These are phyloP conservation scores for Acromyrmex heyeri DNA, from an alignment of 1,140 invertebrate species.

Conservation along the genomic window DNA sequence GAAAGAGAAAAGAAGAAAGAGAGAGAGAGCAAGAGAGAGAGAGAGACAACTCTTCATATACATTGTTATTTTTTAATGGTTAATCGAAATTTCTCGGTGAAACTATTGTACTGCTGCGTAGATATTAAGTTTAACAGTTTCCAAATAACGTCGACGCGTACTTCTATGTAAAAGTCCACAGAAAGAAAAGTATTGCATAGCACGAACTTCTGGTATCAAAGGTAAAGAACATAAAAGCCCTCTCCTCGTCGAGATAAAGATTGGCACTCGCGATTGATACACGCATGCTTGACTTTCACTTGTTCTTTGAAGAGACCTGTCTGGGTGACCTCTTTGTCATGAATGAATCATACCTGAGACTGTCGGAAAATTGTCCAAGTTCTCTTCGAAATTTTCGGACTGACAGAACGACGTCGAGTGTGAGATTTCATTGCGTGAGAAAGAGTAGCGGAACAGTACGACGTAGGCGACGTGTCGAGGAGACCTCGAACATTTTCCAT, in stretches of 20 bases:
- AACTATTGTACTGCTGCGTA: background rate
- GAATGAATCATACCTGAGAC: conserved; percentile 43
- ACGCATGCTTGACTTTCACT: conserved; percentile 74
- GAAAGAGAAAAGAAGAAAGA: background rate
- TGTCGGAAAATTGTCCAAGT: conserved; percentile 44
- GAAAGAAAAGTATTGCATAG: conserved; percentile 32
- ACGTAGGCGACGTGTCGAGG: background rate
- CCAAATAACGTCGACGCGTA: background rate
- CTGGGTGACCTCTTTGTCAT: background rate
- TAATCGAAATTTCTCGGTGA: conserved; percentile 22
- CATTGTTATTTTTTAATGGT: background rate
- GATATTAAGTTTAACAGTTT: conserved; percentile 46
- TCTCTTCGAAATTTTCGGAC: conserved; percentile 47
- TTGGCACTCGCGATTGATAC: conserved; percentile 74
- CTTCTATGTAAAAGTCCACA: conserved; percentile 57
- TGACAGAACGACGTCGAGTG: conserved; percentile 34
- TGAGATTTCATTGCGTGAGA: conserved; percentile 46
- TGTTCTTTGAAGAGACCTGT: conserved; percentile 69
- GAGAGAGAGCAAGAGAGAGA: background rate
- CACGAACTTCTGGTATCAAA: conserved; percentile 67
- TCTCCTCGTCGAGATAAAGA: conserved; percentile 49
- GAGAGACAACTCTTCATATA: background rate
- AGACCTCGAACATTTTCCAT: conserved; percentile 39
- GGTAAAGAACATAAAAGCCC: conserved; percentile 66
- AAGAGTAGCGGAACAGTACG: background rate